Percentiles rank a stretch among this genome's conserved stretches.
These are phyloP conservation scores for Drosophila meridiana DNA, from an alignment of 2,888 invertebrate species.

Conservation along the genomic window DNA sequence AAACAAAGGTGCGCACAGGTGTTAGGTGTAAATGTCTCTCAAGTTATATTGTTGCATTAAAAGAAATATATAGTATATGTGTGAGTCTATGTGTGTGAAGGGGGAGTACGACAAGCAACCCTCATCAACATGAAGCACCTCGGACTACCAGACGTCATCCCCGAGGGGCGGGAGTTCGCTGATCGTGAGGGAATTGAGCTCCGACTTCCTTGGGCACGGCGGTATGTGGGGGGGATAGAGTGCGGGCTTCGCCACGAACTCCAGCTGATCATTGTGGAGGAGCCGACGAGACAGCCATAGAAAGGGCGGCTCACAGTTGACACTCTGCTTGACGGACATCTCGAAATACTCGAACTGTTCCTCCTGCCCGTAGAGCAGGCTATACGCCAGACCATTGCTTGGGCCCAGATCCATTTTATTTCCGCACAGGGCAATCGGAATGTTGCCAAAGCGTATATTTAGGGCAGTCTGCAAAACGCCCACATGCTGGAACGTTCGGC, in stretches of 20 bases:
- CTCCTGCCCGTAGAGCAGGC: background rate
- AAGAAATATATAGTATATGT: background rate
- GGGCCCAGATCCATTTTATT: conserved; percentile 1
- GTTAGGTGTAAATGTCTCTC: background rate
- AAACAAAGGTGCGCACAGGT: background rate
- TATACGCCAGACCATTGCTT: background rate
- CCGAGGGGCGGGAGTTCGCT: background rate
- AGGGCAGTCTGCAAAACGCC: background rate
- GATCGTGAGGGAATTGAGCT: background rate
- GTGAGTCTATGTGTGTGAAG: background rate
- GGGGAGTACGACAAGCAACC: background rate
- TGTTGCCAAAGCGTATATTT: background rate
- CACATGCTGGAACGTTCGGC: background rate
- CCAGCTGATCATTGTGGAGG: background rate
- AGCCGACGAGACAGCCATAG: conserved; percentile 5
- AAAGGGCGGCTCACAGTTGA: conserved; percentile 3
- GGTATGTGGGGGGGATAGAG: background rate
- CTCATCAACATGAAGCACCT: background rate
- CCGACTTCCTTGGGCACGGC: accelerated
- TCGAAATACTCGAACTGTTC: background rate
- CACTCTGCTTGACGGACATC: conserved; percentile 4
- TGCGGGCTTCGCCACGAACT: background rate
- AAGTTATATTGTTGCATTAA: background rate
- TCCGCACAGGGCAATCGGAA: conserved; percentile 8
- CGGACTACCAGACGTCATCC: conserved; percentile 12